These are phyloP conservation scores for Archaeoteleia sp. DNA, from an alignment of 2,888 invertebrate genomes.

Conservation along the genomic window DNA sequence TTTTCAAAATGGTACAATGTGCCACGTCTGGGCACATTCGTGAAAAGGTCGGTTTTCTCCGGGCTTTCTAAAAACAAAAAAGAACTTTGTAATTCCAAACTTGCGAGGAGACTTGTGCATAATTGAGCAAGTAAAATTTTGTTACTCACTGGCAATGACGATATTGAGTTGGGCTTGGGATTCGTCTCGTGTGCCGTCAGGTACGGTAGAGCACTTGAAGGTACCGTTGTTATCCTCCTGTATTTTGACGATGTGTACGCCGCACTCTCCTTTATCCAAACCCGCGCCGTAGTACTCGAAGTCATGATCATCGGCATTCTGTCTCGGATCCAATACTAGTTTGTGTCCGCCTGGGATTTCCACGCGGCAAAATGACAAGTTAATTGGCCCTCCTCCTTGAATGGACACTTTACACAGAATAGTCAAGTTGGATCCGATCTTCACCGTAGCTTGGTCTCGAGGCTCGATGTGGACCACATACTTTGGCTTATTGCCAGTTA, in stretches of 20 bases:
- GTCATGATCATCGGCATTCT: conserved; percentile 61
- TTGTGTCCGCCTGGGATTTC: conserved; percentile 68
- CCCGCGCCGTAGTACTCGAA: conserved; percentile 76
- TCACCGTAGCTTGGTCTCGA: conserved; percentile 77
- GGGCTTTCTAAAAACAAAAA: conserved; percentile 77
- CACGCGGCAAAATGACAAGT: conserved; percentile 80
- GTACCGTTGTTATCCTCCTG: conserved; percentile 82
- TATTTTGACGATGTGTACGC: conserved; percentile 80
- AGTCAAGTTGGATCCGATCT: conserved; percentile 78
- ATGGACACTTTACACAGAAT: conserved; percentile 80
- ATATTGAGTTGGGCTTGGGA: conserved; percentile 79
- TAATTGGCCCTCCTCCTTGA: too few species aligned
- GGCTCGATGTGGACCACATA: conserved; percentile 68
- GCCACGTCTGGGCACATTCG: conserved; percentile 70
- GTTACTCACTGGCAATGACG: conserved; percentile 85
- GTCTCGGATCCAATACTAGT: conserved; percentile 49
- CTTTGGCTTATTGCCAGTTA: too few species aligned
- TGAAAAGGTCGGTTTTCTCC: conserved; percentile 74
- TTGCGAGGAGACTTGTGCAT: too few species aligned
- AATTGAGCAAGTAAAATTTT: too few species aligned
- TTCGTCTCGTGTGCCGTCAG: conserved; percentile 78
- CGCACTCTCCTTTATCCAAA: conserved; percentile 82
- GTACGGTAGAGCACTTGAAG: conserved; percentile 81
- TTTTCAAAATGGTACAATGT: conserved; percentile 77
- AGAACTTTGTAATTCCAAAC: too few species aligned